phyloP scores from a whole-genome alignment of 2,113 vertebrate species.

The Notechis scutatus region DNA sequence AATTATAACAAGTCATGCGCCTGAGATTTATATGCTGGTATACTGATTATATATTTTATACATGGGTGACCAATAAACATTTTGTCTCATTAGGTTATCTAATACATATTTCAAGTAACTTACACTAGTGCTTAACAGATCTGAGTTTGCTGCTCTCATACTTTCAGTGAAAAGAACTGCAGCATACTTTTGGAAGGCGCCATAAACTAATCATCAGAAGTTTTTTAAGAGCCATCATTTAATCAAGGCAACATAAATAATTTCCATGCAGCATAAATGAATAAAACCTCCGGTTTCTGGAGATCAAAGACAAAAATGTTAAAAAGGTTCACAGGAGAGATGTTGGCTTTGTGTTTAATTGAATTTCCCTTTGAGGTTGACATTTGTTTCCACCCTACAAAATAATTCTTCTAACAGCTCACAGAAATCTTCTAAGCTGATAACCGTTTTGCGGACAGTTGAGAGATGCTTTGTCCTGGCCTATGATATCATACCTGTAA shows the following conservation, averaged over 20 bases:
- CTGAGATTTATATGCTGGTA: neutral
- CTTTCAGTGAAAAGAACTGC: neutral
- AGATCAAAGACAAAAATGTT: neutral
- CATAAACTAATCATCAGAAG: neutral
- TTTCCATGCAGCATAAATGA: neutral
- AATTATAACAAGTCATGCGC: neutral
- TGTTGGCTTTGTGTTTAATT: neutral
- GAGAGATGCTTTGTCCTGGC: neutral
- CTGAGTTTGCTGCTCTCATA: neutral
- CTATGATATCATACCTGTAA: neutral
- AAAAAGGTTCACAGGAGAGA: neutral
- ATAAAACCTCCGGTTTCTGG: neutral
- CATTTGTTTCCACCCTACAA: neutral
- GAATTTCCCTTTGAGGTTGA: neutral
- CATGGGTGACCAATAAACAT: neutral
- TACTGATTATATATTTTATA: neutral
- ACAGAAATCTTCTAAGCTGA: neutral
- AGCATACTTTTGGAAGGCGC: neutral
- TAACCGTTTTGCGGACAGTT: neutral
- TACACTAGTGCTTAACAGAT: neutral
- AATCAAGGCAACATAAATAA: slow-evolving; percentile 2
- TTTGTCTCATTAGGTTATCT: neutral
- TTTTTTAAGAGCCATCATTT: neutral
- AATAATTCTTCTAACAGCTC: neutral
- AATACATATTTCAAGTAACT: neutral